These are phyloP conservation scores for Cyclophora punctaria DNA, from an alignment of 2,888 invertebrate species.

Conservation along the genomic window DNA sequence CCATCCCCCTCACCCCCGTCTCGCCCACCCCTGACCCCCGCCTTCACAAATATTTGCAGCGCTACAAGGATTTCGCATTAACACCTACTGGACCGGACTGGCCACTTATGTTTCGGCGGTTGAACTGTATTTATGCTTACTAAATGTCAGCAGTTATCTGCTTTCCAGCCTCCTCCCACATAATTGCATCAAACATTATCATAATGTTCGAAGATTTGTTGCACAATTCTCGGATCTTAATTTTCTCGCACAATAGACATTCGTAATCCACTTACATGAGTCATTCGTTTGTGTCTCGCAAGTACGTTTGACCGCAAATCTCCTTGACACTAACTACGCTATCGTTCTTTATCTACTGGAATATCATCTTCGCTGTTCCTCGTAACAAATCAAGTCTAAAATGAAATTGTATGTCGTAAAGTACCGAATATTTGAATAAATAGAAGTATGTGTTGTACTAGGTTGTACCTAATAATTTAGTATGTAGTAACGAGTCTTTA, in stretches of 20 bases:
- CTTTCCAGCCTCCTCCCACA: slow-evolving; percentile 14
- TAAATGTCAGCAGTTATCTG: slow-evolving; percentile 3
- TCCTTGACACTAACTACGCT: not conserved
- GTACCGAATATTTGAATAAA: too few relatives aligned
- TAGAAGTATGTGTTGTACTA: too few relatives aligned
- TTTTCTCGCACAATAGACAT: too few relatives aligned
- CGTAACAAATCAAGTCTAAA: too few relatives aligned
- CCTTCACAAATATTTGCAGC: slow-evolving; percentile 51
- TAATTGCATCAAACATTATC: slow-evolving; percentile 20
- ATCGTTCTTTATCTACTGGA: slow-evolving; percentile 9
- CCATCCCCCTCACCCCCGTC: slow-evolving; percentile 18
- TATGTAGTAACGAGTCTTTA: too few relatives aligned
- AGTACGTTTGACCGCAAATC: too few relatives aligned
- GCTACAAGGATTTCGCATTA: slow-evolving; percentile 60
- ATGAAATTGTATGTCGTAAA: too few relatives aligned
- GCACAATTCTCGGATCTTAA: too few relatives aligned
- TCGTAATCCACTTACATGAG: slow-evolving; percentile 17
- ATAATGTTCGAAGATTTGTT: slow-evolving; percentile 4
- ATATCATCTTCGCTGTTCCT: too few relatives aligned
- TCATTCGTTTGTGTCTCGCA: slow-evolving; percentile 11
- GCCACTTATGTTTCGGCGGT: slow-evolving; percentile 28
- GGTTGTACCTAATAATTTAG: too few relatives aligned
- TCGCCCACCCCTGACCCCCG: slow-evolving; percentile 28
- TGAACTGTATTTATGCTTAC: slow-evolving; percentile 31
- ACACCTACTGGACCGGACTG: slow-evolving; percentile 41